phyloP scores from a whole-genome alignment of 2,113 vertebrate genomes.

The Gasterosteus nipponicus region DNA sequence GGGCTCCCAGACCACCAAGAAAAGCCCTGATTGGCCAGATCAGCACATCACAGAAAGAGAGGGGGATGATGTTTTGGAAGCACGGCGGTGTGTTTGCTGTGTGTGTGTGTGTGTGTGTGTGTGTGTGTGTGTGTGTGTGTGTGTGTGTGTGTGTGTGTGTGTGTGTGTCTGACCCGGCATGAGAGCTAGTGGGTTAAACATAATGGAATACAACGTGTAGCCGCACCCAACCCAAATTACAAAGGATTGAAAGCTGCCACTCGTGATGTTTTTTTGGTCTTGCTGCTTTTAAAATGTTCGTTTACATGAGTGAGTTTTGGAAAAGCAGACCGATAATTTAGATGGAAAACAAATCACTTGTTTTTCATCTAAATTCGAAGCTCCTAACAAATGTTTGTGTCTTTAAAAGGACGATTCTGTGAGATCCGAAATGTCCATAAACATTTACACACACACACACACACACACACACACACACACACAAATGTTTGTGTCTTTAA shows the following conservation, averaged over 20 bases:
- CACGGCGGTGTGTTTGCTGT: neutral
- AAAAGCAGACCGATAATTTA: neutral
- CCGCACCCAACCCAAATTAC: neutral
- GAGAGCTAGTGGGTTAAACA: neutral
- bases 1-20: constrained; percentile 10
- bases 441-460: neutral
- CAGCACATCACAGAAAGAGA: constrained; percentile 56
- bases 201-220: neutral
- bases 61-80: constrained; percentile 18
- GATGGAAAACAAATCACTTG: neutral
- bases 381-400: neutral
- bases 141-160: neutral
- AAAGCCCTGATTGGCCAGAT: constrained; percentile 51
- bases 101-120: constrained; percentile 1
- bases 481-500: neutral
- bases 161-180: too few relatives aligned
- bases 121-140: constrained; percentile 8
- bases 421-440: neutral
- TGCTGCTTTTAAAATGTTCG: neutral
- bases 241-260: neutral
- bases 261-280: neutral
- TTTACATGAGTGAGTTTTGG: neutral
- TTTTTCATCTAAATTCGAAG: neutral
- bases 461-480: neutral
- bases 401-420: neutral